phyloP scores from a whole-genome alignment of 2,888 invertebrate species.

The Rhorus exstirpatorius region DNA sequence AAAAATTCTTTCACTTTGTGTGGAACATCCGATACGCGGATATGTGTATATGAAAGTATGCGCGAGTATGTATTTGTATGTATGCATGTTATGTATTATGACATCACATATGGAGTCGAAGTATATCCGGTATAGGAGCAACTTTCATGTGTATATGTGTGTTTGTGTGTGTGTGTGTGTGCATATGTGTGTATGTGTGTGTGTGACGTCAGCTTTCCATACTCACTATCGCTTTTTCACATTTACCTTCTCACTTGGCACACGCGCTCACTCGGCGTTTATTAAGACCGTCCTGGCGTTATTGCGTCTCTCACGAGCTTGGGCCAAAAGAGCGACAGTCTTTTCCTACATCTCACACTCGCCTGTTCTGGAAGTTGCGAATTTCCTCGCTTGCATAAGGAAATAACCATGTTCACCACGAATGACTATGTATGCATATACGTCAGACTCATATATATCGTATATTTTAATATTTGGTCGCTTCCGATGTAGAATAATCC shows the following conservation, averaged over 20 bases:
- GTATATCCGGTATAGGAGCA: slow-evolving; percentile 35
- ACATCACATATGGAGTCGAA: slow-evolving; percentile 9
- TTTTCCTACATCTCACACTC: slow-evolving; percentile 13
- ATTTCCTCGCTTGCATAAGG: slow-evolving; percentile 33
- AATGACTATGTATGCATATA: slow-evolving; percentile 4
- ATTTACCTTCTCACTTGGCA: slow-evolving; percentile 18
- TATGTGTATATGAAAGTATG: background rate
- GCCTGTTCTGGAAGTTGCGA: slow-evolving; percentile 23
- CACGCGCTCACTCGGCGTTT: slow-evolving; percentile 43
- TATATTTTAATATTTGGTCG: slow-evolving; percentile 1
- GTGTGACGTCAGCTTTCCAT: slow-evolving; percentile 36
- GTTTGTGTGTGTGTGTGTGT: too few species aligned
- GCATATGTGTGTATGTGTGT: too few species aligned
- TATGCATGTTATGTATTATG: slow-evolving; percentile 9
- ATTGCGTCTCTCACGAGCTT: slow-evolving; percentile 45
- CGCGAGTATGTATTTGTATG: background rate
- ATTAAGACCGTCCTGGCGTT: slow-evolving; percentile 51
- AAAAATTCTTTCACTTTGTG: background rate
- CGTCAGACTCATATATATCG: slow-evolving; percentile 13
- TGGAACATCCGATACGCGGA: background rate
- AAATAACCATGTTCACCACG: slow-evolving; percentile 26
- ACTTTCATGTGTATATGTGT: too few species aligned
- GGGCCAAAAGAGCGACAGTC: slow-evolving; percentile 37
- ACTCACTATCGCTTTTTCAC: slow-evolving; percentile 8
- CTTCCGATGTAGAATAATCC: slow-evolving; percentile 1